A percentile compares a stretch with the other conserved stretches of the same genome.
phyloP scores from a whole-genome alignment of 2,797 vertebrate genomes.

The Esox lucius region DNA sequence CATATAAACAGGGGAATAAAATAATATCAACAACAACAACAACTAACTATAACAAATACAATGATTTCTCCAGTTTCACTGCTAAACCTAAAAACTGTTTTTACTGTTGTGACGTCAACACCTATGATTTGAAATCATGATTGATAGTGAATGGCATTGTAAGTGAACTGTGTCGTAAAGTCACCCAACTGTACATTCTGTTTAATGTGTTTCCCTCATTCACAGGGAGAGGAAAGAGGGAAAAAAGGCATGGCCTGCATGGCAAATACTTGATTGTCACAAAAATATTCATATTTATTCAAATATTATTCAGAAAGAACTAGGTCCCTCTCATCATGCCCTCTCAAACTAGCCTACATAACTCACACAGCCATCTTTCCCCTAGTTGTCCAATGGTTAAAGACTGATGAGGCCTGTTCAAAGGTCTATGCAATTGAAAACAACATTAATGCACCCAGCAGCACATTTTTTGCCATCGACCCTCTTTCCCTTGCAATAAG shows the following conservation, averaged over 20 bases:
- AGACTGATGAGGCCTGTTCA: constrained; percentile 73
- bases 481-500: constrained; percentile 59
- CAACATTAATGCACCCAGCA: constrained; percentile 72
- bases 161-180: no score
- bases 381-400: constrained; percentile 63
- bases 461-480: constrained; percentile 75
- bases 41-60: no score
- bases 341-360: not conserved
- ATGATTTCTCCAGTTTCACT: no score
- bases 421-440: constrained; percentile 70
- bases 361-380: constrained; percentile 56
- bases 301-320: not conserved
- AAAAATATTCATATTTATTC: not conserved
- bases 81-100: no score
- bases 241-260: not conserved
- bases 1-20: no score
- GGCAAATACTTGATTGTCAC: not conserved
- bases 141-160: no score
- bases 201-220: not conserved
- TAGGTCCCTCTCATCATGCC: constrained; percentile 52
- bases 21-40: no score
- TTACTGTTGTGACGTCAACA: no score
- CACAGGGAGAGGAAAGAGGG: not conserved
- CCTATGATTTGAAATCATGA: no score
- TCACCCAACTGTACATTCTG: no score